phyloP scores from a whole-genome alignment of 1,140 invertebrate genomes.

The Microplitis mediator region DNA sequence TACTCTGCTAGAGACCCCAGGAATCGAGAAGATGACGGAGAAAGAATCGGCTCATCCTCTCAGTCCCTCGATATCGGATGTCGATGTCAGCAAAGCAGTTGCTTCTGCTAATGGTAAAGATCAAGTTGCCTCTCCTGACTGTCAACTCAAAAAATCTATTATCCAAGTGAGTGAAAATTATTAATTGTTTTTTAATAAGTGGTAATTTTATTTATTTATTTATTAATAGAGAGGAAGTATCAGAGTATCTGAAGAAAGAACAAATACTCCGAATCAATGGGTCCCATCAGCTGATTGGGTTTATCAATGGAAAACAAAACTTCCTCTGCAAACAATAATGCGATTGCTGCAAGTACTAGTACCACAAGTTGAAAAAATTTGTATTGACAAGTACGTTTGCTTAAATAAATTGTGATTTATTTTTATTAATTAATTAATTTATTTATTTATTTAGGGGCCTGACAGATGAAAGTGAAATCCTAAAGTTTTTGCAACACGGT shows the following conservation, averaged over 20 bases:
- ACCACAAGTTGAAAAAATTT: constrained; percentile 99
- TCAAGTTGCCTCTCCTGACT: constrained; percentile 28
- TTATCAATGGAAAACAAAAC: constrained; percentile 93
- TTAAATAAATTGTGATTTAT: constrained; percentile 14
- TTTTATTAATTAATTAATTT: constrained; percentile 23
- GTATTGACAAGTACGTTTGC: constrained; percentile 93
- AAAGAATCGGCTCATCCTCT: constrained; percentile 84
- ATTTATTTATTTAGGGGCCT: constrained; percentile 76
- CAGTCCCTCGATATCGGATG: constrained; percentile 46
- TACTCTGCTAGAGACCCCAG: constrained; percentile 85
- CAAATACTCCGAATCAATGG: constrained; percentile 67
- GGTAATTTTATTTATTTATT: constrained; percentile 9
- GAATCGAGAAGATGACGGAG: constrained; percentile 94
- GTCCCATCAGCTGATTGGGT: constrained; percentile 92
- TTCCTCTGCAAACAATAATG: constrained; percentile 99
- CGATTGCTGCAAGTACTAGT: constrained; percentile 96
- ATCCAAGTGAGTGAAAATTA: constrained; percentile 44
- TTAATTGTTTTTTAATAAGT: constrained; percentile 10
- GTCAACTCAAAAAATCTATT: constrained; percentile 43
- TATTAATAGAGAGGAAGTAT: constrained; percentile 57
- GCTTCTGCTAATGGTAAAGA: constrained; percentile 31
- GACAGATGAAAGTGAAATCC: constrained; percentile 98
- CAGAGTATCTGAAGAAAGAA: constrained; percentile 51
- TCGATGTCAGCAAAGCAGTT: constrained; percentile 40
- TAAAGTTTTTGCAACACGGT: constrained; percentile 98